Conservation (phyloP, 1,140 invertebrate species). For the Sogatella furcifera region DNA sequence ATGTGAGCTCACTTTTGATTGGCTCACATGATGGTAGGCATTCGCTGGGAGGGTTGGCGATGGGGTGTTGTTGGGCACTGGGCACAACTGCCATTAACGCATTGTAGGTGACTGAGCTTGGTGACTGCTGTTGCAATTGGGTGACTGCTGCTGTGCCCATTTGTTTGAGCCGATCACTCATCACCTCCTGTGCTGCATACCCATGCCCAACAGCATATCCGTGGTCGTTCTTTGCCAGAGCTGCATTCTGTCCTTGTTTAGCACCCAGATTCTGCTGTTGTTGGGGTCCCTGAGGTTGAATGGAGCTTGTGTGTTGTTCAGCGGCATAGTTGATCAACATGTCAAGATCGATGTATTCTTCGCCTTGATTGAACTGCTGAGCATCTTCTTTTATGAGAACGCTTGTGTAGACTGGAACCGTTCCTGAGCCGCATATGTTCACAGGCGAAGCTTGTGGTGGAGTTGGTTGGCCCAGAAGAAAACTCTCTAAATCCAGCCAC, state of each 20-base stretch:
- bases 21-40: no score
- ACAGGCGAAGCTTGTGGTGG: slow-evolving; percentile 27
- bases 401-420: slow-evolving; percentile 4
- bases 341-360: slow-evolving; percentile 38
- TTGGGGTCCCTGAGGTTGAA: neutral
- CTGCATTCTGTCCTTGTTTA: no score
- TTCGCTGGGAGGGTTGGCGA: neutral
- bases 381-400: neutral
- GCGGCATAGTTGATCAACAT: slow-evolving; percentile 35
- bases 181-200: no score
- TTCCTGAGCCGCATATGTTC: slow-evolving; percentile 14
- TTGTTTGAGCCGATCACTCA: no score
- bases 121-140: neutral
- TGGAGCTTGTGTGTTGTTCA: slow-evolving; percentile 28
- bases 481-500: slow-evolving; percentile 41
- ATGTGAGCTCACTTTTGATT: no score
- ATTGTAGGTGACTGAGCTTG: neutral
- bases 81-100: neutral
- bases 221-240: no score
- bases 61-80: neutral
- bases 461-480: slow-evolving; percentile 31
- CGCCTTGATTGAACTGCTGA: slow-evolving; percentile 14
- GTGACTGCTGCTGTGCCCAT: no score
- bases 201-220: no score
- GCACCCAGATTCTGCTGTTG: neutral